These are phyloP conservation scores for Acridotheres tristis DNA, from an alignment of 2,797 vertebrate species.

Conservation along the genomic window DNA sequence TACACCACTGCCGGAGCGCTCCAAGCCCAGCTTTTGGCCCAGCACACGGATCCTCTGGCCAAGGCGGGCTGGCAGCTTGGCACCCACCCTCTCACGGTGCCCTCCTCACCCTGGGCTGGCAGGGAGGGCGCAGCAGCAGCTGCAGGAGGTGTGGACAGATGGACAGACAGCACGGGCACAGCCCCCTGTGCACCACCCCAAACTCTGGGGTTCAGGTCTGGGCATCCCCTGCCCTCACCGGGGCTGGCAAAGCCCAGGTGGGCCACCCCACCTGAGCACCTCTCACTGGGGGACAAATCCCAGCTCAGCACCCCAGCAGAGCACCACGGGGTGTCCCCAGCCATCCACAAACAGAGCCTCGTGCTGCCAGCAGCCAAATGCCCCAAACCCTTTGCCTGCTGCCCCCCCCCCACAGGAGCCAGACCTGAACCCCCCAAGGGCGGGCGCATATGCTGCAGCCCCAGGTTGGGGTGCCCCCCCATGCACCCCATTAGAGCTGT, in stretches of 20 bases:
- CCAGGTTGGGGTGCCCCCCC: accelerated
- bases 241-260: neutral
- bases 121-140: neutral
- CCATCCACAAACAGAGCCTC: accelerated
- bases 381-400: accelerated
- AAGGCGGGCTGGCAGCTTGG: neutral
- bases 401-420: neutral
- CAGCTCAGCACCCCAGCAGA: neutral
- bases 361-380: accelerated
- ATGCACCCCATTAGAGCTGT: neutral
- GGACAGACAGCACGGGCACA: neutral
- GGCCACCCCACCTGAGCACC: neutral
- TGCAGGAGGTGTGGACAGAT: neutral
- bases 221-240: accelerated
- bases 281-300: accelerated
- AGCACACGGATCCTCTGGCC: neutral
- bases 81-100: neutral
- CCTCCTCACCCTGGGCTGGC: neutral
- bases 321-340: neutral
- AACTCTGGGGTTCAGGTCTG: neutral
- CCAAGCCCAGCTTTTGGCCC: neutral
- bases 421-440: accelerated
- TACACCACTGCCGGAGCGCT: neutral
- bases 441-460: accelerated
- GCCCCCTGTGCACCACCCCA: accelerated